Evolutionary conservation across 2,888 invertebrate species (phyloP), one percentile per base, ranked within the genome.

Genomic region (Habroteleia sp.): DNA sequence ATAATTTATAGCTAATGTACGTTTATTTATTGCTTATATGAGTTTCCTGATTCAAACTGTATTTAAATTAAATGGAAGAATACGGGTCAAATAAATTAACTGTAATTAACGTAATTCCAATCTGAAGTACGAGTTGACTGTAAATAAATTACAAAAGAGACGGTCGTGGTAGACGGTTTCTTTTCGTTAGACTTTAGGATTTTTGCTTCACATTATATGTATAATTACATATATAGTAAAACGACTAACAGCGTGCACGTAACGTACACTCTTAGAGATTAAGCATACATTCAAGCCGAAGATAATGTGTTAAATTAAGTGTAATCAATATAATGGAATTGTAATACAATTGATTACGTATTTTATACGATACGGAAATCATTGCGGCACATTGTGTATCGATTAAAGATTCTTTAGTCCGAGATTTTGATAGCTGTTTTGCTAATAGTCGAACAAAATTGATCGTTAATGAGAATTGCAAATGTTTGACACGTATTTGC

Each of bases 21-120:
- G 16, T 16, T 62, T 39, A 29, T 37, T 62, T 44, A 52, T 11
- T 17, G 6, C 2, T 27, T 27, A 41, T 46, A 68, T 35, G 41
- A 13, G 39, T 69, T 35, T 35, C 20, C 27, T 23, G 27, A 20
- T 44, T 56, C 1, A 33, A 50, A 58, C 35, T 52, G 33, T 48
- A 71, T 54, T 71, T 39, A 62, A 50, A 52, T 62, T 44, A 71
- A 71, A 46, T 71, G 62, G 71, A 62, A 48, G 35, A 71, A 71
- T 71, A 71, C 71, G 71, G 71, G 71, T 71, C 62, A 71, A 41
- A 71, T 54, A 62, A 71, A 62, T 54, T 54, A 58, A 71, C 58
- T 58, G 50, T 68, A 60, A 46, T 35, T 37, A 58, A 68, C 17
- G 29, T 50, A 33, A 68, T 17, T 58, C 27, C 58, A 68, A 68